Base-by-base conservation (phyloP, 2,797 vertebrate species). In the Melanotaenia boesemani region DNA sequence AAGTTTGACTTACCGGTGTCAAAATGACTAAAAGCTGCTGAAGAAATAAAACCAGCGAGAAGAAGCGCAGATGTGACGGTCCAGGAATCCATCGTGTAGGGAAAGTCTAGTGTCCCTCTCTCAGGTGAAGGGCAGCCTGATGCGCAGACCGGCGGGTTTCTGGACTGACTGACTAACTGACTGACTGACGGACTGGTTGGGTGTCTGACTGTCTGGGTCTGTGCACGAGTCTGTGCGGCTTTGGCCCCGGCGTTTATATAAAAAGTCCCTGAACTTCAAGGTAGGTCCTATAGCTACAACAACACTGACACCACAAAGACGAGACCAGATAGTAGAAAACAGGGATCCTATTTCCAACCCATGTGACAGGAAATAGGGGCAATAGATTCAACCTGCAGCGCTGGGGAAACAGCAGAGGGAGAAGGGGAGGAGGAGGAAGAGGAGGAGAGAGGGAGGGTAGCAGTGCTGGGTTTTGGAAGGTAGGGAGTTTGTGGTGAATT, bases 331-430 rank as follows among this genome's bases (percentile, higher is more conserved):
- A 94, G 92, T 86, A 90, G 87, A 84, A 80, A 76, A 84, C 79
- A 91, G 84, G 94, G 95, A 95, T 96, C 95, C 95, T 82, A 95
- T 96, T 96, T 95, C 95, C 87, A 93, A 89, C 86, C 88, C 96
- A 96, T 95, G 96, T 96, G 96, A 96, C 95, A 95, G 96, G 96
- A 96, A 96, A 95, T 70, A 87, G 89, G 88, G 86, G 90, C 93
- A 92, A 93, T 77, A 80, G 86, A 91, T 94, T 93, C 90, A 95
- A 95, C 94, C 94, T 95, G 94, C 93, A 86, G 74, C 70, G 79
- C 76, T 58, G 76, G 64, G 67, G 74, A 70, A 67, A 84, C 75
- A 67, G 73, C 36, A 57, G 83, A 63, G 30, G 63, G 60, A 72
- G 69, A 1, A 28, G 66, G 32, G 74, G 71, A 68, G 62, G 48